Percentiles rank a stretch among this genome's conserved stretches.
phyloP scores from a whole-genome alignment of 2,797 vertebrate genomes.

The Lutjanus argentimaculatus region DNA sequence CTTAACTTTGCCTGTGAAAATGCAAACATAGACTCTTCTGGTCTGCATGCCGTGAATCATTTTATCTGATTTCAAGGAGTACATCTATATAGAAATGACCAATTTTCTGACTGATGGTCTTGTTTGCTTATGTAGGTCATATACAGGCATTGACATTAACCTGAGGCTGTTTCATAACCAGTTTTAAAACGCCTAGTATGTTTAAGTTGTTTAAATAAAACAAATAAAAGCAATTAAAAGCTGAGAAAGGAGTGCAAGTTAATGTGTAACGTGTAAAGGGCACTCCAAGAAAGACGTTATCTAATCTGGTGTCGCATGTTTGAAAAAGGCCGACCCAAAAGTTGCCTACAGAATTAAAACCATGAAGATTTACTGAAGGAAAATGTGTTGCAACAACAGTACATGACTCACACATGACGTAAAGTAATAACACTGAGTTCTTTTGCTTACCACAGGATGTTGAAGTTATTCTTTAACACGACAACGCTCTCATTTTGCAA shows the following conservation, averaged over 20 bases:
- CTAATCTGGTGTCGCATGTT: conserved; percentile 59
- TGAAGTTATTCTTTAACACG: conserved; percentile 23
- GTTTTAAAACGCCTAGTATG: too few relatives aligned
- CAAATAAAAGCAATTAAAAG: conserved; percentile 4
- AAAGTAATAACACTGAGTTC: neutral
- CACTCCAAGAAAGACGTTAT: conserved; percentile 46
- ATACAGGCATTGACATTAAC: too few relatives aligned
- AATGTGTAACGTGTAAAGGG: conserved; percentile 56
- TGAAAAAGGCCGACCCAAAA: conserved; percentile 35
- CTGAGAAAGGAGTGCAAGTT: conserved; percentile 33
- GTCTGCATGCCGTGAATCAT: too few relatives aligned
- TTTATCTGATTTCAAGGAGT: too few relatives aligned
- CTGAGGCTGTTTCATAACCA: too few relatives aligned
- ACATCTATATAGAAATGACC: too few relatives aligned
- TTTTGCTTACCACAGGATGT: neutral
- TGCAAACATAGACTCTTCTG: too few relatives aligned
- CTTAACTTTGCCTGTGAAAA: too few relatives aligned
- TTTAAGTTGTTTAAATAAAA: neutral
- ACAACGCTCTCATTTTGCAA: conserved; percentile 4
- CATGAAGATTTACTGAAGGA: neutral
- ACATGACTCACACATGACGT: neutral
- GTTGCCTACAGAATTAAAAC: conserved; percentile 1
- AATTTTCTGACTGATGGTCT: too few relatives aligned
- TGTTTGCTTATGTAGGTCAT: too few relatives aligned
- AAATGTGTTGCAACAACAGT: neutral